Base-by-base conservation (phyloP, 2,797 vertebrate species). In the Vultur gryphus region DNA sequence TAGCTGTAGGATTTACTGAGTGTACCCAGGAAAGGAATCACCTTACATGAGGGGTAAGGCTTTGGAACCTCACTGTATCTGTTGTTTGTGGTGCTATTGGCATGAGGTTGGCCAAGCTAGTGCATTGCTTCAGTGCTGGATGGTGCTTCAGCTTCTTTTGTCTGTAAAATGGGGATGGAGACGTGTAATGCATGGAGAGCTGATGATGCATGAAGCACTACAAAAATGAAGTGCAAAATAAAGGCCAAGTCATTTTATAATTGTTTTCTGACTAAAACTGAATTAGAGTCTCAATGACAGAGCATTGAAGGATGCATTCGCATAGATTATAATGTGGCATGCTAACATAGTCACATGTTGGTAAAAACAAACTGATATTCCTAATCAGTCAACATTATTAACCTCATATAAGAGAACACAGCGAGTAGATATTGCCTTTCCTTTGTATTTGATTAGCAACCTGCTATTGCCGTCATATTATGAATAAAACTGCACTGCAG, bases 341-440 rank as follows among this genome's bases (percentile, higher is more conserved):
- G 76, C 85, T 96, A 91, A 89, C 95, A 46, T 13, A 92, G 92
- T 90, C 89, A 89, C 92, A 88, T 92, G 93, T 76, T 93, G 92
- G 92, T 95, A 91, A 93, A 94, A 94, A 76, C 76, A 95, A 96
- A 91, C 92, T 75, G 82, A 96, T 97, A 92, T 75, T 97, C 92
- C 84, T 93, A 96, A 96, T 97, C 96, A 97, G 90, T 96, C 96
- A 97, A 90, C 93, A 97, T 96, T 97, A 97, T 96, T 97, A 97
- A 97, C 95, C 95, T 97, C 89, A 76, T 92, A 92, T 76, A 96
- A 89, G 79, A 57, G 87, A 96, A 76, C 90, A 89, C 84, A 90
- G 84, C 1, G 0, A 95, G 76, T 78, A 94, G 95, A 94, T 97
- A 96, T 93, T 96, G 82, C 93, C 55, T 93, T 95, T 94, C 87